These are phyloP conservation scores for Channa striata DNA, from an alignment of 2,797 vertebrate genomes.

Conservation along the genomic window DNA sequence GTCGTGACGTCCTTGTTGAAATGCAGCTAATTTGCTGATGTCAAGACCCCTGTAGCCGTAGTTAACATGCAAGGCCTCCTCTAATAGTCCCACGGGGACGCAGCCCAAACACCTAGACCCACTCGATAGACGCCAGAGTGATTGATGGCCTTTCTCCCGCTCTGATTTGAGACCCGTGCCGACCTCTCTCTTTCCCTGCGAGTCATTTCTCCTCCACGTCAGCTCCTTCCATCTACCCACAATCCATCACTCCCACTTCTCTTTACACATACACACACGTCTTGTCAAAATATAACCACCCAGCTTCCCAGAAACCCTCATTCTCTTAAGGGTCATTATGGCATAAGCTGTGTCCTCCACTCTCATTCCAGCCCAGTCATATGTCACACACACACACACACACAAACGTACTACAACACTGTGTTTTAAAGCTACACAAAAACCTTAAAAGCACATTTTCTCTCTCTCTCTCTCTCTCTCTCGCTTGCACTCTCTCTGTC, in stretches of 20 bases:
- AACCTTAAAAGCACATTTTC: constrained; percentile 4
- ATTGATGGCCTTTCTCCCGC: constrained; percentile 73
- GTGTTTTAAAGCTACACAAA: neutral
- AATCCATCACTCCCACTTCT: constrained; percentile 71
- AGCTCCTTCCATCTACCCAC: constrained; percentile 64
- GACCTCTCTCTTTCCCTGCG: constrained; percentile 45
- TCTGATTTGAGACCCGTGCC: constrained; percentile 49
- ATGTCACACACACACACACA: constrained; percentile 20
- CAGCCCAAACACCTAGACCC: constrained; percentile 63
- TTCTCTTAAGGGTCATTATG: constrained; percentile 64
- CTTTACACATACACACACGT: constrained; percentile 28
- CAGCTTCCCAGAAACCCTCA: constrained; percentile 37
- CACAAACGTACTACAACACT: too few relatives aligned
- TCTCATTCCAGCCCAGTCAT: constrained; percentile 24
- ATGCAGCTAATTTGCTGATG: constrained; percentile 58
- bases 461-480: neutral
- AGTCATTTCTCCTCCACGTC: constrained; percentile 64
- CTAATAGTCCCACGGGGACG: constrained; percentile 62
- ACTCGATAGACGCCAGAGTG: constrained; percentile 77
- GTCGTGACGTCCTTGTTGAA: constrained; percentile 5
- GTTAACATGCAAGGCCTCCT: constrained; percentile 76
- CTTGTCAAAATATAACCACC: constrained; percentile 45
- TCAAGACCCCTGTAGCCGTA: constrained; percentile 58
- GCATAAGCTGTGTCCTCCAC: constrained; percentile 33
- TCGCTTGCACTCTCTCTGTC: constrained; percentile 23